These are phyloP conservation scores for Microtus montanus DNA, from an alignment of 2,113 vertebrate genomes.

Conservation along the genomic window DNA sequence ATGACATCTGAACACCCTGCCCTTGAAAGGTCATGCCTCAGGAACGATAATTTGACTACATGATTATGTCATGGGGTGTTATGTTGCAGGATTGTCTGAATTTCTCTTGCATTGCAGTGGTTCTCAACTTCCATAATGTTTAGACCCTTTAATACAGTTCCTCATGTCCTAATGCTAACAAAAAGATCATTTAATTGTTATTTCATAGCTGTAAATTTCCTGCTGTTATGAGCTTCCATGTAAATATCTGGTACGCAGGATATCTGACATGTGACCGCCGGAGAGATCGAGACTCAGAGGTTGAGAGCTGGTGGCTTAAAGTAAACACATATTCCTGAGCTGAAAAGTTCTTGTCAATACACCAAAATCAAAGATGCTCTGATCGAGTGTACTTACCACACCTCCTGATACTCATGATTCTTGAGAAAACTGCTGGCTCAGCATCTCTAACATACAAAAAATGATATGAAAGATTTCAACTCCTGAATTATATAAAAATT, in stretches of 20 bases:
- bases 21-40: not conserved
- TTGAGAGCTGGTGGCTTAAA: not conserved
- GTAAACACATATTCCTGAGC: too few species aligned
- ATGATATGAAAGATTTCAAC: not conserved
- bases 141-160: not conserved
- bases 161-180: not conserved
- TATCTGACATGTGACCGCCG: not conserved
- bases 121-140: not conserved
- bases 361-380: not conserved
- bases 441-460: not conserved
- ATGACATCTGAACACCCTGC: not conserved
- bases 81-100: not conserved
- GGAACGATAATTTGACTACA: not conserved
- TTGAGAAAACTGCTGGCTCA: not conserved
- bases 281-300: rapidly evolving
- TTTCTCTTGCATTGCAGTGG: not conserved
- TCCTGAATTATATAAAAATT: not conserved
- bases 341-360: not conserved
- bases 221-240: not conserved
- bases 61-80: not conserved
- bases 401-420: not conserved
- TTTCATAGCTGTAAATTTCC: not conserved
- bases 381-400: not conserved
- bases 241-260: not conserved
- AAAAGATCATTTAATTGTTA: not conserved